Conservation (phyloP, 2,797 vertebrate genomes). For the Alcedo atthis region DNA sequence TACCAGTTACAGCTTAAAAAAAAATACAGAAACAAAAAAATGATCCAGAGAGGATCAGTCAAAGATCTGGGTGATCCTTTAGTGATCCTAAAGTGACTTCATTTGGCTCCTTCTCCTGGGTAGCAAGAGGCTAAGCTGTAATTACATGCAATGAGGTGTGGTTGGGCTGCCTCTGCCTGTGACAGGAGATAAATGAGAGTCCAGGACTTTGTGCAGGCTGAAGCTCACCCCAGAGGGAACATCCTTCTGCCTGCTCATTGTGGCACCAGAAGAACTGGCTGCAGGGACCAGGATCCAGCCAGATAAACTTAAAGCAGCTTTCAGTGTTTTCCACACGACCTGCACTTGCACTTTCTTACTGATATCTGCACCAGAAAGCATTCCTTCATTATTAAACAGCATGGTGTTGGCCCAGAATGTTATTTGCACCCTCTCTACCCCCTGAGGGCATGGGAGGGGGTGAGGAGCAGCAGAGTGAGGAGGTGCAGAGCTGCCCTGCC, state of each 20-base stretch:
- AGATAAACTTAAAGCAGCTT: neutral
- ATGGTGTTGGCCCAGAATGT: rapidly evolving
- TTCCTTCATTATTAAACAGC: neutral
- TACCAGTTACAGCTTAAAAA: neutral
- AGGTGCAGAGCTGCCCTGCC: neutral
- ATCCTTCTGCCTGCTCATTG: neutral
- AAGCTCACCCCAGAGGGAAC: neutral
- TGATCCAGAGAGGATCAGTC: neutral
- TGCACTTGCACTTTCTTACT: neutral
- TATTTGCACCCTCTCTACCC: rapidly evolving
- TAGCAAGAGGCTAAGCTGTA: neutral
- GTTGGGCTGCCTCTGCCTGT: neutral
- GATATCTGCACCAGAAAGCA: neutral
- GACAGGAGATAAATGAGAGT: neutral
- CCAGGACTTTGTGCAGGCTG: neutral
- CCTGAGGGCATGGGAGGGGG: neutral
- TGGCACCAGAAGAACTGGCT: rapidly evolving
- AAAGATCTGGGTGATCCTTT: neutral
- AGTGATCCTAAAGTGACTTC: neutral
- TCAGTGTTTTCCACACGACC: neutral
- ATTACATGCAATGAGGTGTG: neutral
- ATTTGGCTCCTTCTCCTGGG: neutral
- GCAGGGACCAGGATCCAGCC: neutral
- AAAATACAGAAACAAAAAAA: neutral
- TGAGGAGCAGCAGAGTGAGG: neutral